Evolutionary conservation across 1,140 invertebrate species (phyloP), one percentile per base, ranked within the genome.

Genomic region (Danaus melanippus): DNA sequence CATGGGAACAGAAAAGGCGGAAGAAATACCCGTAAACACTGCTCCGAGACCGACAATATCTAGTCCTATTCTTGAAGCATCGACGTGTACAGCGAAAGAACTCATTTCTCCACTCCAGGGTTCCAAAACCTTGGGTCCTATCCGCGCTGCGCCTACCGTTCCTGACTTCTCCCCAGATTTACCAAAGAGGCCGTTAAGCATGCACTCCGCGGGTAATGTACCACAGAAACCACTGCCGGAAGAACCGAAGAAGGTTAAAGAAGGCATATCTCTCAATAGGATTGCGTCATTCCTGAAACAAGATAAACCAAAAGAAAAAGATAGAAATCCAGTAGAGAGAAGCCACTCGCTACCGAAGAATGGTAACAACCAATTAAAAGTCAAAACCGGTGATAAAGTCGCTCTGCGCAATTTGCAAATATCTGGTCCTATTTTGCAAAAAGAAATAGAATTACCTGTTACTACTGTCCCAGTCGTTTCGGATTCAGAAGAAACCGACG

Each of bases 231-330:
- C 80, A 0, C 56, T 86, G 0, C 67, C 74, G 10, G 70, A 90
- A 77, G 72, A 90, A 68, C 74, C 86, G 51, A 88, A 87, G 61
- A 90, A 88, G 59, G 76, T 87, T 2, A 89, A 89, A 60, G 89
- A 90, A 62, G 89, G 88, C 2, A 90, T 88, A 39, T 88, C 92
- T 0, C 79, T 95, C 4, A 93, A 92, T 41, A 87, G 93, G 48
- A 92, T 95, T 11, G 90, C 93, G 0, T 94, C 93, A 0, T 94
- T 95, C 65, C 84, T 95, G n/a, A 91, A 92, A 65, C 90, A 89
- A 56, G 89, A 90, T 21, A 87, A 87, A 48, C 70, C 88, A 0
- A 89, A 87, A 45, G 88, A 89, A 3, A 90, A 90, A 44, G 89
- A 90, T 60, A 84, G 87, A 5, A 88, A 86, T 62, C 77, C 88